A percentile compares a stretch with the other conserved stretches of the same genome.
Evolutionary conservation across 2,888 invertebrate genomes (phyloP).

Genomic region (Scaptomyza flava): DNA sequence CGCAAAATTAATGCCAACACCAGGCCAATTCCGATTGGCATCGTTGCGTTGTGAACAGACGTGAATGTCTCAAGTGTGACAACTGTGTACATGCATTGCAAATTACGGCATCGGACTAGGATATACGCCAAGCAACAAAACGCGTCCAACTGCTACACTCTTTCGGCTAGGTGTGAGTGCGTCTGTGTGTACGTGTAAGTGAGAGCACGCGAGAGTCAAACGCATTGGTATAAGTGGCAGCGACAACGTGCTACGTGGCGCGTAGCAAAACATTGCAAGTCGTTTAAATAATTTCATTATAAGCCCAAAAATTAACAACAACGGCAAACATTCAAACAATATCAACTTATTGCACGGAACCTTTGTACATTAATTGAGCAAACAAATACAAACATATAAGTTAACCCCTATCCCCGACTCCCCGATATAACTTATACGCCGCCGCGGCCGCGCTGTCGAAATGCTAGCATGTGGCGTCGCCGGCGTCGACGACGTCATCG

Average conservation of each 20-base stretch:
- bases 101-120: conserved; percentile 74
- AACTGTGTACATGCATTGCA: conserved; percentile 46
- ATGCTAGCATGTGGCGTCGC: conserved; percentile 72
- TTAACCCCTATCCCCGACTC: not conserved
- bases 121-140: conserved; percentile 62
- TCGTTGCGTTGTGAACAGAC: conserved; percentile 11
- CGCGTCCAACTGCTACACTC: conserved; percentile 67
- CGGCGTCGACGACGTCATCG: conserved; percentile 62
- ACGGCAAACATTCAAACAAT: conserved; percentile 4
- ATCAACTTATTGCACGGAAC: conserved; percentile 16
- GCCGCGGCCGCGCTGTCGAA: conserved; percentile 63
- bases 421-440: conserved; percentile 54
- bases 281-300: conserved; percentile 64
- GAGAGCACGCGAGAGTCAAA: conserved; percentile 69
- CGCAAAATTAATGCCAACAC: conserved; percentile 26
- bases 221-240: conserved; percentile 59
- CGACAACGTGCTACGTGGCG: conserved; percentile 67
- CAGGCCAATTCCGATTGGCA: conserved; percentile 14
- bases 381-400: not conserved
- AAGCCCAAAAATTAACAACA: conserved; percentile 50
- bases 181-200: conserved; percentile 30
- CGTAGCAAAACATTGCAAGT: conserved; percentile 54
- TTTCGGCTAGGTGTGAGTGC: conserved; percentile 56
- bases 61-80: conserved; percentile 5
- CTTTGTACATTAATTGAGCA: conserved; percentile 20